Conservation (phyloP, 2,113 vertebrate species). For the Carettochelys insculpta region DNA sequence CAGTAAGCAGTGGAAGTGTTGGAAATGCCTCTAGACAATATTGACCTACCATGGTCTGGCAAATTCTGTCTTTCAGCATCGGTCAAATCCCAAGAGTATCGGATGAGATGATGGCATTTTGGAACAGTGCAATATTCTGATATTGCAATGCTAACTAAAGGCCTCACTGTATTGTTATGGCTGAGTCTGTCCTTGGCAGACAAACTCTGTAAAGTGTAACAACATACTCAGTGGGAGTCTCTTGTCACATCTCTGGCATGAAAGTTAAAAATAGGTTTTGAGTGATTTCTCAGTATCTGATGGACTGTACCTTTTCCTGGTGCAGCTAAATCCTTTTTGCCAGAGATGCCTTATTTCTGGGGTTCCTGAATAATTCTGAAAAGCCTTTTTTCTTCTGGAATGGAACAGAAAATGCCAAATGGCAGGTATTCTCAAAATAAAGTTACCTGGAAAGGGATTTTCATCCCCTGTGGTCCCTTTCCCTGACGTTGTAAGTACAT, state of each 20-base stretch:
- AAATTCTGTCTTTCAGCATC: too few relatives aligned
- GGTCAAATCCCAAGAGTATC: too few relatives aligned
- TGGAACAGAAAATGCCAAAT: background rate
- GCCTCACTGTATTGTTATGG: background rate
- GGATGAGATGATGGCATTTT: background rate
- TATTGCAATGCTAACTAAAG: background rate
- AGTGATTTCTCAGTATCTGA: background rate
- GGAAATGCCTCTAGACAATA: too few relatives aligned
- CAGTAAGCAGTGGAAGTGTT: too few relatives aligned
- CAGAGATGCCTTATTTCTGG: background rate
- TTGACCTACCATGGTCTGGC: too few relatives aligned
- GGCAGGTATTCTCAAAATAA: background rate
- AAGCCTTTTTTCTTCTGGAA: background rate
- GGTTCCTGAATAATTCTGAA: background rate
- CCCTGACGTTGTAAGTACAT: accelerated
- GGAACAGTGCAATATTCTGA: background rate
- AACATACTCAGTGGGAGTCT: background rate
- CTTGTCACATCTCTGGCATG: background rate
- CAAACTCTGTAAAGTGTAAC: background rate
- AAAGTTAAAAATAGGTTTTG: background rate
- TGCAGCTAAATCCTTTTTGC: background rate
- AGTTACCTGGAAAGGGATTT: background rate
- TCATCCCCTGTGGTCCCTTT: background rate
- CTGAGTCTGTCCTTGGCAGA: background rate
- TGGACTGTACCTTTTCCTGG: background rate